Percentiles rank a stretch among this genome's conserved stretches.
Conservation (phyloP, 2,888 invertebrate species). For the Octodonta nipae region DNA sequence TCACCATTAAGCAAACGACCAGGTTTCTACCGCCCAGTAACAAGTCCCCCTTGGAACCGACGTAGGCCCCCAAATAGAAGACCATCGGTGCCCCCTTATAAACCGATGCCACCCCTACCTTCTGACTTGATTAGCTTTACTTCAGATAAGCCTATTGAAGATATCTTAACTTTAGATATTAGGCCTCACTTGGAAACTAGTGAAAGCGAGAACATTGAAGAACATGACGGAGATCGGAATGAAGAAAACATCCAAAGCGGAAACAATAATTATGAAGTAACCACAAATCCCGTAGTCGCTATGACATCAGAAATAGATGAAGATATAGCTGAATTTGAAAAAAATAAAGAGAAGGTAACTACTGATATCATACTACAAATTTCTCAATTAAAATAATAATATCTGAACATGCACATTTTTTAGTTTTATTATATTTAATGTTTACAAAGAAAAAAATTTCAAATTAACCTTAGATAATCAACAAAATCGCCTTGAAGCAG, state of each 20-base stretch:
- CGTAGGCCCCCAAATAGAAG: constrained; percentile 39
- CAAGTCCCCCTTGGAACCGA: constrained; percentile 50
- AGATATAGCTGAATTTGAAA: constrained; percentile 28
- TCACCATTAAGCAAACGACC: constrained; percentile 47
- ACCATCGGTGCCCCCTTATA: constrained; percentile 51
- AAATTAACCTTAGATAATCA: too few species aligned
- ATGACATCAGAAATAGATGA: constrained; percentile 19
- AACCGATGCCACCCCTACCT: constrained; percentile 44
- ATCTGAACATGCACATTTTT: too few species aligned
- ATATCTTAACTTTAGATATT: constrained; percentile 31
- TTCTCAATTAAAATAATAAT: too few species aligned
- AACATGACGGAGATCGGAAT: constrained; percentile 24
- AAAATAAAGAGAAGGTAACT: constrained; percentile 30
- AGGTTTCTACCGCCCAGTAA: constrained; percentile 34
- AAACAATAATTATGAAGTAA: too few species aligned
- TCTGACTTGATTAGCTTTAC: constrained; percentile 30
- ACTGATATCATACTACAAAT: not conserved
- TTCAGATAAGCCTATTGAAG: constrained; percentile 29
- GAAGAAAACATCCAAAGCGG: too few species aligned
- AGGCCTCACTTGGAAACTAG: constrained; percentile 26
- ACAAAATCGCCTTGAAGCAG: too few species aligned
- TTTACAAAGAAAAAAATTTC: too few species aligned
- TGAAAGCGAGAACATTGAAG: constrained; percentile 25
- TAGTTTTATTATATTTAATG: too few species aligned
- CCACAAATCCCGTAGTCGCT: constrained; percentile 19